These are phyloP conservation scores for Aldrovandia affinis DNA, from an alignment of 2,797 vertebrate genomes.

Conservation along the genomic window DNA sequence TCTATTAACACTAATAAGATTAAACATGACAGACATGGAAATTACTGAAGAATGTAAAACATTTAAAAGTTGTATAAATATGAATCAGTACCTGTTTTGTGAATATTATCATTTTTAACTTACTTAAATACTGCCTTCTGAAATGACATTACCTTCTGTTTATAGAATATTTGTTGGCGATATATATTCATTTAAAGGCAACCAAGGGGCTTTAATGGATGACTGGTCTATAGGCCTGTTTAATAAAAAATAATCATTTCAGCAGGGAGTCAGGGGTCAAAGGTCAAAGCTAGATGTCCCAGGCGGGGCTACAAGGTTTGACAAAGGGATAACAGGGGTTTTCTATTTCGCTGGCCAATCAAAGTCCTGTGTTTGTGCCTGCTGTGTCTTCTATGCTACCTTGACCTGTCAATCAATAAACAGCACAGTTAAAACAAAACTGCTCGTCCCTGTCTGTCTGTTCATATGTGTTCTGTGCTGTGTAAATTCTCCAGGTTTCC, in stretches of 20 bases:
- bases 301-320: not conserved
- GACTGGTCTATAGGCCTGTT: not conserved
- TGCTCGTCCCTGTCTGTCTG: constrained; percentile 1
- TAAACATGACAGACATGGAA: not conserved
- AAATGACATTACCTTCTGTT: not conserved
- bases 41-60: constrained; percentile 36
- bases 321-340: constrained; percentile 20
- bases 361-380: constrained; percentile 71
- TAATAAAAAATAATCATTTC: constrained; percentile 7
- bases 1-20: not conserved
- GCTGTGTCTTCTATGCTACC: constrained; percentile 63
- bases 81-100: not conserved
- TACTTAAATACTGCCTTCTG: constrained; percentile 14
- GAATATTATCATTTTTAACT: not conserved
- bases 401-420: constrained; percentile 68
- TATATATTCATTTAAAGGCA: not conserved
- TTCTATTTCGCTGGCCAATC: constrained; percentile 63
- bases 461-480: not conserved
- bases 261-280: not conserved
- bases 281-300: constrained; percentile 1
- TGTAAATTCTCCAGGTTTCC: not conserved
- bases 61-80: not conserved
- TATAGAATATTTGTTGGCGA: not conserved
- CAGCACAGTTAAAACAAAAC: constrained; percentile 47
- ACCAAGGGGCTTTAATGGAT: not conserved